Conservation (phyloP, 2,113 vertebrate species). For the Bolborhynchus lineola region DNA sequence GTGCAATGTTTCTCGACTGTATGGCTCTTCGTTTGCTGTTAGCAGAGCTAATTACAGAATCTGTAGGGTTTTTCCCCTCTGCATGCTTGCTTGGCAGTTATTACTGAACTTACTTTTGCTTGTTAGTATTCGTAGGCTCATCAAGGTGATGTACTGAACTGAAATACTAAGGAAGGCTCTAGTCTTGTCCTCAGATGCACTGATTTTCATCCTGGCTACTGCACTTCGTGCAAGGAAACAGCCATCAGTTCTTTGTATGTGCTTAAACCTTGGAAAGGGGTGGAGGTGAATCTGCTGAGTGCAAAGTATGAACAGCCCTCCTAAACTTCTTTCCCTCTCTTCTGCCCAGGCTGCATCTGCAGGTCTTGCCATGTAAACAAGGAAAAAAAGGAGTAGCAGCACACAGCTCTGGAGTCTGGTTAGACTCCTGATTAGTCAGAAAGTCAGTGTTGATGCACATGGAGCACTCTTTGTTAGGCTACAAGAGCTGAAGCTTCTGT, state of each 20-base stretch:
- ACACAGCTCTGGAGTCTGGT: slow-evolving; percentile 53
- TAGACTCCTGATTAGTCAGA: slow-evolving; percentile 46
- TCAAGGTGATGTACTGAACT: slow-evolving; percentile 2
- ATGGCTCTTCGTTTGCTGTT: slow-evolving; percentile 1
- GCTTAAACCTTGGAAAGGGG: neutral
- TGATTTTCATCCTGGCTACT: slow-evolving; percentile 16
- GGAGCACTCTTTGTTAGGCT: slow-evolving; percentile 27
- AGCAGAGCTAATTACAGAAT: neutral
- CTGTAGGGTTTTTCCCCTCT: neutral
- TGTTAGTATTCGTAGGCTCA: neutral
- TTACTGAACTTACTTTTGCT: slow-evolving; percentile 6
- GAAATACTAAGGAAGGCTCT: neutral
- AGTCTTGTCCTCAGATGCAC: neutral
- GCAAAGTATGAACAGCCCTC: neutral
- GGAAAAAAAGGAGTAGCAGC: slow-evolving; percentile 26
- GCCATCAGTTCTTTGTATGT: neutral
- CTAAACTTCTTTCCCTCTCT: slow-evolving; percentile 57
- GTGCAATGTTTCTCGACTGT: neutral
- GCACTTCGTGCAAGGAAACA: neutral
- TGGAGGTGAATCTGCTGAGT: neutral
- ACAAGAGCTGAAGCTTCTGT: neutral
- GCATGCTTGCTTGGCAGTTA: slow-evolving; percentile 16
- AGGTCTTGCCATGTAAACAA: slow-evolving; percentile 37
- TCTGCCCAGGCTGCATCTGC: slow-evolving; percentile 33
- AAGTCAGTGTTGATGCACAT: slow-evolving; percentile 15